Conservation (phyloP, 2,797 vertebrate genomes). For the Galagoides demidoff region DNA sequence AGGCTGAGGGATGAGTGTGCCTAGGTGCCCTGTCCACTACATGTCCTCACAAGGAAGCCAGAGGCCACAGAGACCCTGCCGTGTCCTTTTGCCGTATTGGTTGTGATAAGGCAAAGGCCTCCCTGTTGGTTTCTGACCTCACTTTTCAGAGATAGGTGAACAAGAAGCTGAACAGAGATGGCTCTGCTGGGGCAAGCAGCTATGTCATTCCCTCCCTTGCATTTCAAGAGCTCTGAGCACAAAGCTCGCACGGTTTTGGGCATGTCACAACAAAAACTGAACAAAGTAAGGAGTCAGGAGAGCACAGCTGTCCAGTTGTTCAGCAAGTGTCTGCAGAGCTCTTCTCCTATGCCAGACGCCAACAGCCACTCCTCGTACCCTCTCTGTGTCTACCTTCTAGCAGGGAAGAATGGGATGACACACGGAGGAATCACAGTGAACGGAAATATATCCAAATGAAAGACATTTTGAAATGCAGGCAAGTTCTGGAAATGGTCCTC, state of each 20-base stretch:
- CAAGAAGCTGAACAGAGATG: neutral
- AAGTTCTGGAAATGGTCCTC: neutral
- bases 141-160: neutral
- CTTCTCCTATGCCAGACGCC: neutral
- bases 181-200: neutral
- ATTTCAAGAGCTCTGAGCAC: neutral
- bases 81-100: neutral
- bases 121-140: neutral
- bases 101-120: neutral
- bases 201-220: neutral
- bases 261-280: neutral
- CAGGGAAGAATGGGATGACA: neutral
- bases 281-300: neutral
- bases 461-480: neutral
- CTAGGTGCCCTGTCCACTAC: neutral
- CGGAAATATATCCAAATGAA: neutral
- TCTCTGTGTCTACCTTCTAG: neutral
- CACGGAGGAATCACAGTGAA: rapidly evolving
- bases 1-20: neutral
- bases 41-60: neutral
- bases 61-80: rapidly evolving
- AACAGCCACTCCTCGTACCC: neutral
- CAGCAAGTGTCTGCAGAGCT: no score
- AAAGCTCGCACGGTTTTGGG: neutral
- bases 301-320: neutral